Conservation (phyloP, 1,140 invertebrate species). For the Cyclina sinensis region DNA sequence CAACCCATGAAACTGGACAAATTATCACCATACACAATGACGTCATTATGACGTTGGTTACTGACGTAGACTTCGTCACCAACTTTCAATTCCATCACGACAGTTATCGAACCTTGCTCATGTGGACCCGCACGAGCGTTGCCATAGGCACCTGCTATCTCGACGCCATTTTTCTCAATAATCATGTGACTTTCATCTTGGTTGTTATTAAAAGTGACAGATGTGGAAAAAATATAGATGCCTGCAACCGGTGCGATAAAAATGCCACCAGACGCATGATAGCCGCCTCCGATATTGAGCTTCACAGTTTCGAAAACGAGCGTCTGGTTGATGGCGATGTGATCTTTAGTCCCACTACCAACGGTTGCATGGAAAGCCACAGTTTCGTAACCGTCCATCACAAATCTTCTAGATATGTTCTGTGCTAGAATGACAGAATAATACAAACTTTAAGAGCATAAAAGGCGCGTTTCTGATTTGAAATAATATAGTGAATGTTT, state of each 20-base stretch:
- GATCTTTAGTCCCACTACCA: background rate
- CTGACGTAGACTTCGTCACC: conserved; percentile 3
- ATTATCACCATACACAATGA: background rate
- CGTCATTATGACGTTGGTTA: conserved; percentile 15
- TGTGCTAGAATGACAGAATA: background rate
- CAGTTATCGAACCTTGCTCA: conserved; percentile 17
- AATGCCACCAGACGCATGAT: background rate
- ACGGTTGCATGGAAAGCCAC: background rate
- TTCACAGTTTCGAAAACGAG: conserved; percentile 8
- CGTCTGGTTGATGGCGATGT: background rate
- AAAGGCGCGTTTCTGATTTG: no score
- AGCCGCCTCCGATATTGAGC: conserved; percentile 1
- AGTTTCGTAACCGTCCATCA: conserved; percentile 3
- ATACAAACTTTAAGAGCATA: no score
- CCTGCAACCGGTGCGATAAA: conserved; percentile 15
- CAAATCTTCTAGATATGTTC: background rate
- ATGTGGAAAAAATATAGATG: conserved; percentile 13
- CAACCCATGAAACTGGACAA: conserved; percentile 24
- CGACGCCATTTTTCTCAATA: conserved; percentile 11
- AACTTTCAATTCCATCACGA: background rate
- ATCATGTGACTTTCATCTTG: background rate
- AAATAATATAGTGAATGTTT: no score
- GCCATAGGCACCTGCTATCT: conserved; percentile 2
- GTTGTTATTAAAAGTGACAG: background rate
- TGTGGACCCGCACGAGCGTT: background rate